Evolutionary conservation across 1,140 invertebrate genomes (phyloP).

Genomic region (Zeugodacus cucurbitae): DNA sequence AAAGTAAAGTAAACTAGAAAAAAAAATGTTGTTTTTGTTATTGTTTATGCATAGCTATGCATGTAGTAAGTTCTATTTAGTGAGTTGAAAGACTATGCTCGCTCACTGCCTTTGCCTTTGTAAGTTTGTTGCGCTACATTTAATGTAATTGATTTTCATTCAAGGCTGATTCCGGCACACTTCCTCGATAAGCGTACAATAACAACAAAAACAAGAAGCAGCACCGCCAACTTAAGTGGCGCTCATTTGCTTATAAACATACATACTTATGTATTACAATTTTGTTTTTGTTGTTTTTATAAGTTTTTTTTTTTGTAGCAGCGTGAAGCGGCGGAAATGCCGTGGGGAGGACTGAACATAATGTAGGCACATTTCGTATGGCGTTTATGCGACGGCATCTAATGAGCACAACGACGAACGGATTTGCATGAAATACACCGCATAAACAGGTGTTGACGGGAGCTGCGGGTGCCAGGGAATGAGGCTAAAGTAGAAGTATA

Average conservation of each 20-base stretch:
- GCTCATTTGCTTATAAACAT: not conserved
- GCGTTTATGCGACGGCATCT: not conserved
- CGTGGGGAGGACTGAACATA: not conserved
- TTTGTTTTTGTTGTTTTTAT: not conserved
- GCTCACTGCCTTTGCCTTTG: not conserved
- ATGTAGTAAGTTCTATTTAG: not conserved
- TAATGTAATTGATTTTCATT: constrained; percentile 24
- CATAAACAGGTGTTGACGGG: not conserved
- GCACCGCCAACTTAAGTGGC: not conserved
- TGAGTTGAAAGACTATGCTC: not conserved
- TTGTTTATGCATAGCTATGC: not conserved
- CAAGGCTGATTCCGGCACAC: constrained; percentile 25
- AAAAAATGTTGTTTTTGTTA: not conserved
- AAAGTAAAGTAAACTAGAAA: not conserved
- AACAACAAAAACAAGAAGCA: not conserved
- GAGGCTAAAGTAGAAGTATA: not conserved
- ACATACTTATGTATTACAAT: not conserved
- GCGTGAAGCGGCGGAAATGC: not conserved
- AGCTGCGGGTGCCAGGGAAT: not conserved
- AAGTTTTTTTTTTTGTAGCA: not conserved
- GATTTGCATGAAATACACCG: not conserved
- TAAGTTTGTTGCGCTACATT: not conserved
- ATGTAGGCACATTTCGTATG: not conserved
- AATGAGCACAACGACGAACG: not conserved
- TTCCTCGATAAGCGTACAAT: not conserved